Evolutionary conservation across 2,113 vertebrate species (phyloP), one percentile per base, ranked within the genome.

Genomic region (Myiozetetes cayanensis): DNA sequence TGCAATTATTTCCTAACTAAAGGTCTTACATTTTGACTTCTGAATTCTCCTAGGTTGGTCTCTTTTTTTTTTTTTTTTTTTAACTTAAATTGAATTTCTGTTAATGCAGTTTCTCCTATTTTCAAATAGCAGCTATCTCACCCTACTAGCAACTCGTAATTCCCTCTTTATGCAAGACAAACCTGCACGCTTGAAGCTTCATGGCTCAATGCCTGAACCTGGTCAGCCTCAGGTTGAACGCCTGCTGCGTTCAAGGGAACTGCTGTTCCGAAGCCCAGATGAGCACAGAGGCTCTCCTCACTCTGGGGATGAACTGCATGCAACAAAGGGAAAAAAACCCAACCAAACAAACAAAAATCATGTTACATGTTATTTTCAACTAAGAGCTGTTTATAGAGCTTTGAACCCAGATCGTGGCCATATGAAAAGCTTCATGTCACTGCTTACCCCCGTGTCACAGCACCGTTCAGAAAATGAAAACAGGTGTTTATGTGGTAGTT

Each of bases 1-100:
- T 91, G 80, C 75, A 96, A 95, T 96, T 96, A 97, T 87, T 95
- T 96, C 85, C 75, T 55, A 21, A 85, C 52, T 63, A 86, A 93
- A 96, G 87, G 55, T 91, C 72, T 93, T 88, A 62, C 58, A 89
- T 93, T 93, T 93, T 67, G 63, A 85, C 78, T 92, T 43, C 61
- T 30, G 37, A 89, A 88, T 94, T 81, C 61, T 94, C 52, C 30
- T 61, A 82, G 50, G n/a, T 47, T 74, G 23, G 30, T 55, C 12
- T 75, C 12, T 1, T 7, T 12, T 49, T 18, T 16, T 59, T 56
- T 43, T 81, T 44, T 46, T 71, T 50, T 6, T 41, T 62, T 41
- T 10, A 53, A 39, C 15, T 22, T 52, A 87, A 72, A 93, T 70
- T 88, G 31, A 86, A 92, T 94, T 93, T 90, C n/a, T 86, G 5